These are phyloP conservation scores for Cercopithecus mona DNA, from an alignment of 2,113 vertebrate species.

Conservation along the genomic window DNA sequence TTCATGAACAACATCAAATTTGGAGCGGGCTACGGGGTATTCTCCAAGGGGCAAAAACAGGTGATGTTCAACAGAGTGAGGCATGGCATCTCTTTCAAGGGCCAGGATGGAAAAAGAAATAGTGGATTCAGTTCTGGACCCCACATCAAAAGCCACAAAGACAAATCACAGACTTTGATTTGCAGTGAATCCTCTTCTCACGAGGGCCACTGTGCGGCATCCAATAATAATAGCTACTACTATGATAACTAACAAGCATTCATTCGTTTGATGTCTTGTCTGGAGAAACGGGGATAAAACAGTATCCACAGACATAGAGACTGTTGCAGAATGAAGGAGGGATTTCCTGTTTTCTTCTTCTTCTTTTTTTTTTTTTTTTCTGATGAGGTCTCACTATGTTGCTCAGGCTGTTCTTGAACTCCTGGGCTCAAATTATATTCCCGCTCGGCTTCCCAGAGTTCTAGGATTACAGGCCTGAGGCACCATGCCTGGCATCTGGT, in stretches of 20 bases:
- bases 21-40: background rate
- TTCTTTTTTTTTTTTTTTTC: no score
- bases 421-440: no score
- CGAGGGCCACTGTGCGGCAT: background rate
- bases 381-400: no score
- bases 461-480: no score
- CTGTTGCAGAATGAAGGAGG: background rate
- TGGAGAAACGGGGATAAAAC: background rate
- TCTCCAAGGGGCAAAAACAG: background rate
- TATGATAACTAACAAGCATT: background rate
- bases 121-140: background rate
- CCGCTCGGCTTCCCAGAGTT: no score
- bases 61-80: background rate
- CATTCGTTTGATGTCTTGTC: background rate
- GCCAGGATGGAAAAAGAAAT: background rate
- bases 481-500: background rate
- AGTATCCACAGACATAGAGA: background rate
- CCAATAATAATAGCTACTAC: background rate
- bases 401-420: no score
- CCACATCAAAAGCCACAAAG: background rate
- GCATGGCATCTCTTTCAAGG: background rate
- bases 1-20: background rate
- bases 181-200: background rate
- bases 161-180: background rate
- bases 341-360: background rate